Evolutionary conservation across 1,140 invertebrate genomes (phyloP), one percentile per base, ranked within the genome.

Genomic region (Drosophila sp.): DNA sequence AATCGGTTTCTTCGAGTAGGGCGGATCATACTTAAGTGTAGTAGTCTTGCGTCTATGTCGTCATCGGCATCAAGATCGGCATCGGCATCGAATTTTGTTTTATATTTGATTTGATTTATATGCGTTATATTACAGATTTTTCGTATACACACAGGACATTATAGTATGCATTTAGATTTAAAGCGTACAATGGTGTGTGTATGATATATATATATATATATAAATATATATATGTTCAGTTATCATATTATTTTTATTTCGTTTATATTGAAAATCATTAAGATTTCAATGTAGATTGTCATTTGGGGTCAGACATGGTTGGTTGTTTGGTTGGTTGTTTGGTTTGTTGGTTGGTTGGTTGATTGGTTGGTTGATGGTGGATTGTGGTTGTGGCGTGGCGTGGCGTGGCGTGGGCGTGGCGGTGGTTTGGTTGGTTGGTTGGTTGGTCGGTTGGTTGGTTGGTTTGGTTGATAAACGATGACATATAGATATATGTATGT

Each of bases 11-110:
- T 97, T 97, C 81, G 94, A 94, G 93, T 97, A 97, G 38, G 96
- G 96, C 70, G 95, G 95, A 92, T 97, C 96, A 92, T 96, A 97
- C 92, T 97, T 97, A 84, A 96, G 95, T 92, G 97, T 94, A 67
- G 96, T 96, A 89, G 96, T 97, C 94, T 97, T 97, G 94, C 96
- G 96, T 95, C 96, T 94, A 92, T 68, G 65, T 75, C 38, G 60
- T 30, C 76, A 55, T 68, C 75, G 62, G 44, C 66, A 66, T 71
- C 71, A 62, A 35, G 65, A 38, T 40, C 3, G 23, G 7, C 75
- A 56, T 64, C 71, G 69, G 56, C 44, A 76, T 66, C 56, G 65
- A 61, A 33, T 55, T 72, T 58, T 23, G 60, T 60, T 25, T 38
- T 41, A 60, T 70, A 38, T 62, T 75, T 60, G 44, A 71, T 67